A percentile compares a stretch with the other conserved stretches of the same genome.
These are phyloP conservation scores for Heliconius hortense DNA, from an alignment of 2,888 invertebrate species.

Conservation along the genomic window DNA sequence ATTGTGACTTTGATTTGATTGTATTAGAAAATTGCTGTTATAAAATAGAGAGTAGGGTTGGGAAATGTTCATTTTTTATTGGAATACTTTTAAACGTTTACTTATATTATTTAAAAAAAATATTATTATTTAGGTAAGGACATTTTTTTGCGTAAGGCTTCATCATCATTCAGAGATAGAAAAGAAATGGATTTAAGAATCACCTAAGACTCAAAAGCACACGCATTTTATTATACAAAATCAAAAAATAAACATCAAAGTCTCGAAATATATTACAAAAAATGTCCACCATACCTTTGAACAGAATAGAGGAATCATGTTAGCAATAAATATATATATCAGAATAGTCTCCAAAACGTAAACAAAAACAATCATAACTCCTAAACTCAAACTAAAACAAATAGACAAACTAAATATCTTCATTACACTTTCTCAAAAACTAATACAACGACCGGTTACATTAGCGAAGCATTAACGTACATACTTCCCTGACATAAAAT, in stretches of 20 bases:
- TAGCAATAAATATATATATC: neutral
- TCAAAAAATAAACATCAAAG: neutral
- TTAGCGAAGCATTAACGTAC: constrained; percentile 42
- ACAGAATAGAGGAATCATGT: neutral
- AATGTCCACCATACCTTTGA: neutral
- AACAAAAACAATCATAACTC: neutral
- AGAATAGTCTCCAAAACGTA: neutral
- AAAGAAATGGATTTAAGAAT: neutral
- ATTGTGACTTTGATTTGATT: constrained; percentile 68
- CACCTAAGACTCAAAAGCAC: neutral
- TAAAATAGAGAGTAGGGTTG: neutral
- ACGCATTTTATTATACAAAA: neutral
- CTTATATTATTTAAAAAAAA: neutral
- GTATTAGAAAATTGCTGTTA: constrained; percentile 51
- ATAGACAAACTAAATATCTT: constrained; percentile 2
- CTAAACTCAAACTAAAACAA: neutral
- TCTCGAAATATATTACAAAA: no score
- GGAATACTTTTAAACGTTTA: neutral
- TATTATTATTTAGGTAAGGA: no score
- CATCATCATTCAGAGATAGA: neutral
- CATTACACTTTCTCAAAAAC: constrained; percentile 38
- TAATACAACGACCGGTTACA: constrained; percentile 36
- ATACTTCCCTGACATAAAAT: constrained; percentile 42
- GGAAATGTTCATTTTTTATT: neutral
- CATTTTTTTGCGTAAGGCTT: no score